Conservation (phyloP, 1,140 invertebrate genomes). For the Drosophila nannoptera region DNA sequence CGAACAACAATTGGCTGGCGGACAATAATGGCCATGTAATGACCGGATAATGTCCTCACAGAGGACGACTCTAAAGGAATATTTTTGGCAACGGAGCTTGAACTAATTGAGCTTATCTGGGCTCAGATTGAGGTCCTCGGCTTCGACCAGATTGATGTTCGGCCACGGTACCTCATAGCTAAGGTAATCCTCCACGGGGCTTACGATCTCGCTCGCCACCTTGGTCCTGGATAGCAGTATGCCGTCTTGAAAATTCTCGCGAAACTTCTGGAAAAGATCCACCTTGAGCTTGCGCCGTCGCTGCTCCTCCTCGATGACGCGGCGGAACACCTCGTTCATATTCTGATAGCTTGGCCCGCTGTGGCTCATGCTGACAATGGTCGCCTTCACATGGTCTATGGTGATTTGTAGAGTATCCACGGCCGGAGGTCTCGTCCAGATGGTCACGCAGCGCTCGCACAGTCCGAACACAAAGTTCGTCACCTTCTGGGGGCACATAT, state of each 20-base stretch:
- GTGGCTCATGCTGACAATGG: conserved; percentile 11
- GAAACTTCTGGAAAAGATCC: conserved; percentile 31
- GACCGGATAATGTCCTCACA: not conserved
- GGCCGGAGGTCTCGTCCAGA: conserved; percentile 30
- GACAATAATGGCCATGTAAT: conserved; percentile 1
- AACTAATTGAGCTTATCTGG: not conserved
- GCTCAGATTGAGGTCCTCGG: not conserved
- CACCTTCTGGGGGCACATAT: conserved; percentile 40
- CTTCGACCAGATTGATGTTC: not conserved
- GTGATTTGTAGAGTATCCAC: not conserved
- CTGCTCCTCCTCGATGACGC: conserved; percentile 10
- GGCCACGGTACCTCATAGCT: conserved; percentile 1
- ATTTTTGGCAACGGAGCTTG: not conserved
- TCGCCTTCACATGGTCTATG: conserved; percentile 22
- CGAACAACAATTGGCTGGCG: not conserved
- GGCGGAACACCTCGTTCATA: conserved; percentile 31
- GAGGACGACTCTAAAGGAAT: not conserved
- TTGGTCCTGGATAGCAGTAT: not conserved
- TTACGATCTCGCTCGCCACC: not conserved
- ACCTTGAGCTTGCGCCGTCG: conserved; percentile 19
- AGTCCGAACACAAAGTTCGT: conserved; percentile 39
- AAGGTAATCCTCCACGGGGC: not conserved
- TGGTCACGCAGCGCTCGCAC: conserved; percentile 32
- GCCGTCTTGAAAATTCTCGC: conserved; percentile 28
- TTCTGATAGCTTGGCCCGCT: not conserved